These are phyloP conservation scores for Notamacropus eugenii DNA, from an alignment of 2,797 vertebrate genomes.

Conservation along the genomic window DNA sequence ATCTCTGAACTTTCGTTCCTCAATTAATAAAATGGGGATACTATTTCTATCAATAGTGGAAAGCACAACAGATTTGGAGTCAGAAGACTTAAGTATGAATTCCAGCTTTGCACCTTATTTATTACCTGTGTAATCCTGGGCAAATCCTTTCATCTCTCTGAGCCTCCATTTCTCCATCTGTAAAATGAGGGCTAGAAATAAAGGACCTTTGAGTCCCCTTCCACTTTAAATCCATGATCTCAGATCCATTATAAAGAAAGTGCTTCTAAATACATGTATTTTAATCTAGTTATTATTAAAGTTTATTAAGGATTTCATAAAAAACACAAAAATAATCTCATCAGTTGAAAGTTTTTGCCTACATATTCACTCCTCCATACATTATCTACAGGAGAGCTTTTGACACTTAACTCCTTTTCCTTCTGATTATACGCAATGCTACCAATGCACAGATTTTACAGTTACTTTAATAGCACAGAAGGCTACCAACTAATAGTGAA, in stretches of 20 bases:
- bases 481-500: slow-evolving; percentile 59
- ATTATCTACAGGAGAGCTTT: slow-evolving; percentile 30
- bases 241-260: not conserved
- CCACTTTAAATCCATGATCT: not conserved
- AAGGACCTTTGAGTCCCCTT: not conserved
- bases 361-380: slow-evolving; percentile 33
- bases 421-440: slow-evolving; percentile 22
- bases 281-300: not conserved
- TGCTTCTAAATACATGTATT: not conserved
- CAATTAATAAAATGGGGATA: not conserved
- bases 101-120: not conserved
- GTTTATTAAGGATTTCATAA: not conserved
- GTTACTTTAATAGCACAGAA: slow-evolving; percentile 54
- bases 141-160: not conserved
- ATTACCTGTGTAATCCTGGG: not conserved
- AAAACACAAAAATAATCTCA: not conserved
- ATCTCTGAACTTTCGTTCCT: not conserved
- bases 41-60: not conserved
- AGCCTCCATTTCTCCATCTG: not conserved
- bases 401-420: not conserved
- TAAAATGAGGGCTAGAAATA: not conserved
- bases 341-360: slow-evolving; percentile 40
- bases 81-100: not conserved
- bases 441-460: slow-evolving; percentile 44
- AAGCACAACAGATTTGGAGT: not conserved